These are phyloP conservation scores for Blastomussa wellsi DNA, from an alignment of 92 coral and sea anemone species.

Conservation along the genomic window DNA sequence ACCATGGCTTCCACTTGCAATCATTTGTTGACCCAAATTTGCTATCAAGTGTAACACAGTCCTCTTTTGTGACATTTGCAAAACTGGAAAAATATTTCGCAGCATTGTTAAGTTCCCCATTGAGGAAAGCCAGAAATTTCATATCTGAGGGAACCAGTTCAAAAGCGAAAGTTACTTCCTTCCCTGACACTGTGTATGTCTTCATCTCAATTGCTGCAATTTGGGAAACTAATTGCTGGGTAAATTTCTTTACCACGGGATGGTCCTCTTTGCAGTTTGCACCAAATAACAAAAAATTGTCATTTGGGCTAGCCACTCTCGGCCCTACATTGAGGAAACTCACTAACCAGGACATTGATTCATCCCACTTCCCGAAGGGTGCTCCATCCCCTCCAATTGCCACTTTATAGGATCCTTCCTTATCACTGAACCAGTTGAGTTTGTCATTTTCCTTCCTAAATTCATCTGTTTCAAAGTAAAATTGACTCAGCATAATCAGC, in stretches of 20 bases:
- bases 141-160: slow-evolving; percentile 71
- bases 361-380: slow-evolving; percentile 76
- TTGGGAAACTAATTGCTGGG: slow-evolving; percentile 18
- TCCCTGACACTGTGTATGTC: slow-evolving; percentile 45
- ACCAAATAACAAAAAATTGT: slow-evolving; percentile 40
- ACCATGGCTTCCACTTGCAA: slow-evolving; percentile 66
- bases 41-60: slow-evolving; percentile 24
- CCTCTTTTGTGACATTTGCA: slow-evolving; percentile 65
- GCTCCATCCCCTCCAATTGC: slow-evolving; percentile 77
- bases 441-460: slow-evolving; percentile 50
- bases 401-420: slow-evolving; percentile 42
- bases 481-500: slow-evolving; percentile 31
- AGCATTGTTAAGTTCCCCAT: slow-evolving; percentile 69
- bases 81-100: slow-evolving; percentile 73
- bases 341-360: slow-evolving; percentile 65
- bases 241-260: slow-evolving; percentile 26
- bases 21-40: slow-evolving; percentile 49
- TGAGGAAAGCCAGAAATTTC: slow-evolving; percentile 66
- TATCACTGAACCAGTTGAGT: slow-evolving; percentile 64
- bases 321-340: slow-evolving; percentile 74
- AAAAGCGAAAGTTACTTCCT: slow-evolving; percentile 56
- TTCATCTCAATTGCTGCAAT: slow-evolving; percentile 39
- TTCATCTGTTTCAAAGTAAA: slow-evolving; percentile 44
- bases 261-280: slow-evolving; percentile 65
- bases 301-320: slow-evolving; percentile 67